phyloP scores from a whole-genome alignment of 2,888 invertebrate genomes.

The Orthonychiurus folsomi region DNA sequence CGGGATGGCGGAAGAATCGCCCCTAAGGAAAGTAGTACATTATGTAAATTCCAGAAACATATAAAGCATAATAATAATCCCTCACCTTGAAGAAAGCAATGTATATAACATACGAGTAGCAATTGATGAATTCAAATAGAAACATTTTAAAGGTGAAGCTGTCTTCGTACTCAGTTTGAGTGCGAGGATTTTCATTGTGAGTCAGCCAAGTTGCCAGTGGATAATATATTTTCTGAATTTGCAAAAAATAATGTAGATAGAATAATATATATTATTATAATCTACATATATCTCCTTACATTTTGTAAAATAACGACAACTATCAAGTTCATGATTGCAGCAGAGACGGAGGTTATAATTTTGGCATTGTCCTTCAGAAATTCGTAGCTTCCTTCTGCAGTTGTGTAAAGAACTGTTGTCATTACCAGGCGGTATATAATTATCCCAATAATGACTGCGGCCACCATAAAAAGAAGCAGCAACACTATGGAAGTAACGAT shows the following conservation, averaged over 20 bases:
- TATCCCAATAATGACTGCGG: neutral
- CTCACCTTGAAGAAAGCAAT: conserved; percentile 8
- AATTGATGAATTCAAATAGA: conserved; percentile 6
- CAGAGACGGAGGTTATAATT: conserved; percentile 1
- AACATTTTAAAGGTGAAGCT: conserved; percentile 8
- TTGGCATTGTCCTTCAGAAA: conserved; percentile 4
- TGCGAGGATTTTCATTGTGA: neutral
- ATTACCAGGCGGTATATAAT: neutral
- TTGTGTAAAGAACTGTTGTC: conserved; percentile 1
- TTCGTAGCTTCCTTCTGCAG: conserved; percentile 2
- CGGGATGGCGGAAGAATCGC: conserved; percentile 2
- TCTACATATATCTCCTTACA: too few species aligned
- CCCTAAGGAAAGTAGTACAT: conserved; percentile 5
- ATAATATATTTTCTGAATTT: neutral
- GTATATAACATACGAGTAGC: conserved; percentile 4
- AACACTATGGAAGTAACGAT: conserved; percentile 1
- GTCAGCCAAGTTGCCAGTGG: neutral
- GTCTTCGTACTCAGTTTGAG: conserved; percentile 6
- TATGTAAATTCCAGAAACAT: neutral
- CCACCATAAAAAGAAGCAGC: neutral
- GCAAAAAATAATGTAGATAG: too few species aligned
- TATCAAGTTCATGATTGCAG: neutral
- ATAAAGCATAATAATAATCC: neutral
- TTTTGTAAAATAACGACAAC: neutral
- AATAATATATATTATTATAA: too few species aligned